Evolutionary conservation across 2,888 invertebrate genomes (phyloP), one percentile per base, ranked within the genome.

Genomic region (Acanthosepion esculentum): DNA sequence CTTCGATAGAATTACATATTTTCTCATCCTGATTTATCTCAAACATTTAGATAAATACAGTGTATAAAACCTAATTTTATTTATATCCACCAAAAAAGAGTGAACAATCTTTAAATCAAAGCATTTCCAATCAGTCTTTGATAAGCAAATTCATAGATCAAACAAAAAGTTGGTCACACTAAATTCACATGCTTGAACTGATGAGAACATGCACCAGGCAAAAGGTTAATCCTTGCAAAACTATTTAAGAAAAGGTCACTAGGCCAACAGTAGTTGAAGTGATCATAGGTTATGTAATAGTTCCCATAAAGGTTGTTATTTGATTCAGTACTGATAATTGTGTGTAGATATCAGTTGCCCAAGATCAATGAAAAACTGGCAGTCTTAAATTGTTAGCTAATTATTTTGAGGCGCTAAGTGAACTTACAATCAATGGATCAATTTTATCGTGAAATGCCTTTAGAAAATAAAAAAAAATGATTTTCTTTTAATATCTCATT

Each of bases 161-260:
- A 64, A n/a, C 10, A 12, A 29, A 78, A 78, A n/a, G 78, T n/a
- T 78, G 78, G 78, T 78, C 78, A 78, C n/a, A 5, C n/a, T 15
- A n/a, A 78, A 78, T 78, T 78, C n/a, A 78, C n/a, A 78, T 78
- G 78, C 78, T 78, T 78, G 78, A 78, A 15, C 78, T 33, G 33
- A 78, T 78, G 78, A 78, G n/a, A 93, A 53, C 93, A 93, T 93
- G 93, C 93, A 93, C 50, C n/a, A 48, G 53, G 5, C 53, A 50
- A 93, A 93, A 93, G 93, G 93, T 93, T 93, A 93, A 93, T 93
- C 93, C 93, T 53, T 53, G 50, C 29, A 18, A 78, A 78, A 33
- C 78, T n/a, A 78, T n/a, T 78, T 78, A 78, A 78, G 78, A 29
- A 93, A 93, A 93, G 93, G 53, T 53, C 93, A 93, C 18, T 48